Base-by-base conservation (phyloP, 2,797 vertebrate species). In the Gastrophryne carolinensis region DNA sequence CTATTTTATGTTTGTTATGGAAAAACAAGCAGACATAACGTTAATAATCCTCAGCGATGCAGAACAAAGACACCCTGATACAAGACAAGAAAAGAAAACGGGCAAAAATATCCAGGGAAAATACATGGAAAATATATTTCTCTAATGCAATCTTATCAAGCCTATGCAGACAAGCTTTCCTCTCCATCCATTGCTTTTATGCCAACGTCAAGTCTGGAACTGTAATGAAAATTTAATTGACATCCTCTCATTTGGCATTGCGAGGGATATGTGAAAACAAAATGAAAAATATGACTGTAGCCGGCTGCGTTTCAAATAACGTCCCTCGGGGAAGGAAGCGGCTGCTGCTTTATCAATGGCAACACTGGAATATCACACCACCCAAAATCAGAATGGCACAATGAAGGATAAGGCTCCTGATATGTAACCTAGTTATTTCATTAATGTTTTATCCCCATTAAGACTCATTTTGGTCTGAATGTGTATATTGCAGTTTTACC, bases 181-280 rank as follows among this genome's bases (percentile, higher is more conserved):
- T 39, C 39, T 71, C 60, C 44, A 70, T 77, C 67, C 58, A 56
- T 39, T 65, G 50, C 75, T 64, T 77, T 71, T 50, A 54, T 57
- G 75, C 75, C 75, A 77, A 65, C 44, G 67, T 77, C 67, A 77
- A 77, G 67, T 77, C 75, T 71, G 75, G 37, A 71, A 71, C 67
- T 71, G 57, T 64, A 63, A 70, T 71, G 75, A 77, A 71, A 71
- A 77, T 71, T 64, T 77, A 77, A 77, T 77, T 77, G 75, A 71
- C 75, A 77, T 77, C 30, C 21, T 77, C 60, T 77, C 58, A 77
- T 77, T 77, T 77, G 75, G 75, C 75, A 77, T 53, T 47, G 66
- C 34, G 70, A 35, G 19, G 15, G n/a, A 52, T 24, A 56, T 77
- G 19, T 65, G 75, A 65, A 65, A 64, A 71, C 67, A 77, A 77